phyloP scores from a whole-genome alignment of 2,113 vertebrate species.

The Dipodomys stephensi region DNA sequence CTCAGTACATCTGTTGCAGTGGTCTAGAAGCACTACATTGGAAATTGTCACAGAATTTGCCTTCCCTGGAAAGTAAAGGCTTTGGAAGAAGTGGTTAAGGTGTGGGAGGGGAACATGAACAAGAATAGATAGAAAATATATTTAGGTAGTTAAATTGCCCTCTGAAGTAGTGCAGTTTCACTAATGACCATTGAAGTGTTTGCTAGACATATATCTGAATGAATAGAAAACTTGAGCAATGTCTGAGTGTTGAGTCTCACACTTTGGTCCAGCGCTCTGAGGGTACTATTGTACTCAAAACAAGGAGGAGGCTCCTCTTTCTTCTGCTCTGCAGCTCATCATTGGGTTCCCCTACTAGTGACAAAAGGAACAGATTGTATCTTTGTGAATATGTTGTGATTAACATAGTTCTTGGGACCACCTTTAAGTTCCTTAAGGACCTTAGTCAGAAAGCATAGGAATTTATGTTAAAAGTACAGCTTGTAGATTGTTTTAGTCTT shows the following conservation, averaged over 20 bases:
- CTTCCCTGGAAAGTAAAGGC: neutral
- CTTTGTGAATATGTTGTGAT: neutral
- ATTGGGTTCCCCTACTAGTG: neutral
- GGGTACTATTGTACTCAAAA: neutral
- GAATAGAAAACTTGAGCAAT: neutral
- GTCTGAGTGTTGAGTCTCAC: neutral
- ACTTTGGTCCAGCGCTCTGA: neutral
- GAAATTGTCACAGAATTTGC: neutral
- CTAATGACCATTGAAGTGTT: neutral
- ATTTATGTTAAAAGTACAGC: neutral
- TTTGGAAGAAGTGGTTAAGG: neutral
- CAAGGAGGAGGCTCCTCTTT: neutral
- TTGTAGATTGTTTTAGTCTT: neutral
- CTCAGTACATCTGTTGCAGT: neutral
- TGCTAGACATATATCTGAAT: conserved; percentile 38
- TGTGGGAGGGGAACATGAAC: neutral
- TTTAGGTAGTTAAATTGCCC: conserved; percentile 17
- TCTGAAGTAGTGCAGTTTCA: neutral
- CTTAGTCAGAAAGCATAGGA: neutral
- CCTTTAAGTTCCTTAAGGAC: neutral
- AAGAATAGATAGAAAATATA: conserved; percentile 16
- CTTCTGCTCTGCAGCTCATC: neutral
- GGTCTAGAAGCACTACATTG: neutral
- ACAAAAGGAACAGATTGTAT: neutral
- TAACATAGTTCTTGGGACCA: neutral